Conservation (phyloP, 1,140 invertebrate genomes). For the Micrasema longulum region DNA sequence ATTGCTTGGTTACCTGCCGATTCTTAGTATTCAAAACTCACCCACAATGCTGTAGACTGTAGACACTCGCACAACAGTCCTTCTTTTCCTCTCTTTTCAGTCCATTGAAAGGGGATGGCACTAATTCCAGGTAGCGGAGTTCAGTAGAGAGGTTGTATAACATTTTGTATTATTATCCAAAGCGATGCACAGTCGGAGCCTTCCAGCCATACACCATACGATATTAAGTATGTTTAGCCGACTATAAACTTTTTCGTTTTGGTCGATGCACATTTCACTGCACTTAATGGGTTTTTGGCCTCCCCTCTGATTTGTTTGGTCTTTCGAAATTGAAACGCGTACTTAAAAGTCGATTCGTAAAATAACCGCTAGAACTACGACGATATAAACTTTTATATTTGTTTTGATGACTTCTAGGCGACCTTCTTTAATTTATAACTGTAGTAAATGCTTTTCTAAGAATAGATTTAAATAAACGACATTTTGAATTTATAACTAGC, state of each 20-base stretch:
- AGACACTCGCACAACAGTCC: conserved; percentile 14
- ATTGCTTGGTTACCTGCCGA: conserved; percentile 39
- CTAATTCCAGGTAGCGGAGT: conserved; percentile 10
- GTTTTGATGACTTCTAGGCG: no score
- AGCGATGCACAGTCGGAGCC: conserved; percentile 1
- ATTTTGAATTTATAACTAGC: no score
- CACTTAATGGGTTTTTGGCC: conserved; percentile 3
- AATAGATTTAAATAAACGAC: not conserved
- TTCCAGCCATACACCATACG: not conserved
- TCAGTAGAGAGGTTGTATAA: conserved; percentile 18
- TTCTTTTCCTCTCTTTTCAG: conserved; percentile 9
- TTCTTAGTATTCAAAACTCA: conserved; percentile 27
- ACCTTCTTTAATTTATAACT: no score
- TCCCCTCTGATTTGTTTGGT: conserved; percentile 17
- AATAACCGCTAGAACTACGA: conserved; percentile 4
- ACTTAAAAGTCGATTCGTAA: not conserved
- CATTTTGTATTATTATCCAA: conserved; percentile 10
- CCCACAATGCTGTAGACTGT: conserved; percentile 12
- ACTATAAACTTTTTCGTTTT: conserved; percentile 20
- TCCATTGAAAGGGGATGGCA: conserved; percentile 7
- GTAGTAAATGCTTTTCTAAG: no score
- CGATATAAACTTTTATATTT: not conserved
- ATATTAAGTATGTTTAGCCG: conserved; percentile 1
- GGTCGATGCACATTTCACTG: conserved; percentile 32
- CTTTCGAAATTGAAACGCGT: conserved; percentile 3